A percentile compares a stretch with the other conserved stretches of the same genome.
These are phyloP conservation scores for Dufourea novaeangliae DNA, from an alignment of 1,140 invertebrate genomes.

Conservation along the genomic window DNA sequence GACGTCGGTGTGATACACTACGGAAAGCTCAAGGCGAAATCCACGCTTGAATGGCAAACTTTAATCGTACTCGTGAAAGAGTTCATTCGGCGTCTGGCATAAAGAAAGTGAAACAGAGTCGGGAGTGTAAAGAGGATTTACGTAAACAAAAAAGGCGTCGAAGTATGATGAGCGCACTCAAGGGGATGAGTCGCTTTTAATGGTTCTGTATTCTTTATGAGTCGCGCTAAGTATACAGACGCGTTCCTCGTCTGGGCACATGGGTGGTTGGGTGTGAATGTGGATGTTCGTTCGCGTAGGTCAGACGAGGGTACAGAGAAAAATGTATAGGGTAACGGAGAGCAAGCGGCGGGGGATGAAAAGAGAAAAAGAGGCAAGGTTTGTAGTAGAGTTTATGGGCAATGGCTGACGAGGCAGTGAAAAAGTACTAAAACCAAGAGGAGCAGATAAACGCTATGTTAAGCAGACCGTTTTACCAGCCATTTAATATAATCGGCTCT, in stretches of 20 bases:
- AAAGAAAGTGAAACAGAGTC: conserved; percentile 7
- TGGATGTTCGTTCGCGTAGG: conserved; percentile 30
- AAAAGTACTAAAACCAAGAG: conserved; percentile 81
- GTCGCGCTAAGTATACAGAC: conserved; percentile 37
- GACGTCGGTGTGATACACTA: background rate
- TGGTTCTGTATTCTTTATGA: conserved; percentile 61
- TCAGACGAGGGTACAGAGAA: conserved; percentile 47
- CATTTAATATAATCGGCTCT: conserved; percentile 81
- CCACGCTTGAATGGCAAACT: background rate
- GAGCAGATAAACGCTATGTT: conserved; percentile 82
- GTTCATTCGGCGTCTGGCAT: background rate
- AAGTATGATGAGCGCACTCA: conserved; percentile 58
- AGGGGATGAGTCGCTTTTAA: conserved; percentile 62
- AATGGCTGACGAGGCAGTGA: conserved; percentile 81
- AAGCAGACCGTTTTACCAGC: conserved; percentile 81
- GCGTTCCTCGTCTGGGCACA: background rate
- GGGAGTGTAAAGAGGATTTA: conserved; percentile 24
- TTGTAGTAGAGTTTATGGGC: conserved; percentile 77
- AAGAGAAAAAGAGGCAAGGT: conserved; percentile 42
- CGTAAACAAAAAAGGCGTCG: conserved; percentile 60
- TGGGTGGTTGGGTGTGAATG: background rate
- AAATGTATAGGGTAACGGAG: conserved; percentile 50
- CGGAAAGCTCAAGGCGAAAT: background rate
- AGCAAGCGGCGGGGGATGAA: conserved; percentile 46
- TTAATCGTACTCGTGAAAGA: conserved; percentile 14